Base-by-base conservation (phyloP, 2,113 vertebrate species). In the Tor tambroides region DNA sequence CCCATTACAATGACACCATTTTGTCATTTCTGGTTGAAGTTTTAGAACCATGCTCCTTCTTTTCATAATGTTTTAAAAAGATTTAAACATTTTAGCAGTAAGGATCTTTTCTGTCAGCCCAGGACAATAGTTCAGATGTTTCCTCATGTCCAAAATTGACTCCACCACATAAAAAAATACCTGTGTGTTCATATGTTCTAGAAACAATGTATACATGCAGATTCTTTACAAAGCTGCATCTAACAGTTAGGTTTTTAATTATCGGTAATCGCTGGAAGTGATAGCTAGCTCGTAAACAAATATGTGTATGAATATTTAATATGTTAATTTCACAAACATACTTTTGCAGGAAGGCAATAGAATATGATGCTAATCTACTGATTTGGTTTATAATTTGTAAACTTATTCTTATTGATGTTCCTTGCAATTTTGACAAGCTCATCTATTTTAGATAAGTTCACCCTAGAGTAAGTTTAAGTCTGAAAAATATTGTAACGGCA, bases 1-100 rank as follows among this genome's bases (percentile, higher is more conserved):
- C 67, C 88, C 91, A 92, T 93, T 93, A 93, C 83, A 93, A 86
- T 90, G 91, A 91, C 87, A 92, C 79, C 71, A 90, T 87, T 92
- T 87, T 89, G 84, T 78, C 86, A 85, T 91, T 85, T 79, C 61
- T 69, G 49, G 71, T 43, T 23, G 30, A 83, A 84, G 80, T 85
- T 54, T 86, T 84, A 84, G 38, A 59, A 5, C 80, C 54, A 84
- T n/a, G 11, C 59, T 69, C 21, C 85, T 83, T 23, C 89, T 91
- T 92, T 87, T 91, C 80, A 85, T 86, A 87, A 92, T 92, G 91
- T 90, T 92, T 93, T 93, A 86, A 86, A 88, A 93, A 88, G 32
- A 72, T 10, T 35, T 0, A 23, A 10, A 10, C 15, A 21, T 17
- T 67, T 69, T 19, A 56, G 35, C 71, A 41, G 71, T 74, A 74